A percentile compares a stretch with the other conserved stretches of the same genome.
phyloP scores from a whole-genome alignment of 2,888 invertebrate species.

The Drosophila parthenogenetica region DNA sequence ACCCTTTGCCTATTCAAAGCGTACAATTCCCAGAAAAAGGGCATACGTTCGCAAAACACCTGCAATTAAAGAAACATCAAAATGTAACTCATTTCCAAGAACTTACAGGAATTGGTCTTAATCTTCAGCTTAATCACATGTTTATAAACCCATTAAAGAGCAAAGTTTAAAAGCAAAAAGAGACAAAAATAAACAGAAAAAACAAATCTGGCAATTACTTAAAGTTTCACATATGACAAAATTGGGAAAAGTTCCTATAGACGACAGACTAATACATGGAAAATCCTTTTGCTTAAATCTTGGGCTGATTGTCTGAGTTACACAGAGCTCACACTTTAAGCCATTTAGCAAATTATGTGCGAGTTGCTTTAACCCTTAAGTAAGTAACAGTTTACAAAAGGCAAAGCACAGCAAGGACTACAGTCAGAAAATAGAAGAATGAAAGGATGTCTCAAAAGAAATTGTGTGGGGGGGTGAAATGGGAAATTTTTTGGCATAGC shows the following conservation, averaged over 20 bases:
- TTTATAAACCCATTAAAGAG: conserved; percentile 3
- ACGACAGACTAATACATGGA: conserved; percentile 13
- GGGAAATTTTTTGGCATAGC: conserved; percentile 71
- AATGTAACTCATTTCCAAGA: not conserved
- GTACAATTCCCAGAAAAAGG: conserved; percentile 1
- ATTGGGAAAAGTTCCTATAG: conserved; percentile 20
- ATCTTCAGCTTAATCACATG: conserved; percentile 2
- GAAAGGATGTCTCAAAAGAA: conserved; percentile 1
- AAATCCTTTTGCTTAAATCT: conserved; percentile 18
- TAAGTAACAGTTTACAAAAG: conserved; percentile 42
- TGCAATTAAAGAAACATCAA: not conserved
- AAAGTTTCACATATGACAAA: conserved; percentile 15
- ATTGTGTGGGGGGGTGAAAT: conserved; percentile 8
- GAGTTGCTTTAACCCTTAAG: conserved; percentile 65
- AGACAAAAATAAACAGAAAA: not conserved
- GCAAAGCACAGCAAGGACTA: conserved; percentile 21
- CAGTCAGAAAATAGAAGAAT: conserved; percentile 1
- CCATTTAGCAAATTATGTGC: conserved; percentile 78
- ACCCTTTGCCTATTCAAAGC: not conserved
- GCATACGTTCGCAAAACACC: not conserved
- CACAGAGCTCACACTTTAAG: conserved; percentile 57
- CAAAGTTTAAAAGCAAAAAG: not conserved
- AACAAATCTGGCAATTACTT: conserved; percentile 23
- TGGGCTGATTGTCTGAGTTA: conserved; percentile 36
- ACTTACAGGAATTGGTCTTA: not conserved